Evolutionary conservation across 2,797 vertebrate genomes (phyloP).

Genomic region (Toxotes lorentzi): DNA sequence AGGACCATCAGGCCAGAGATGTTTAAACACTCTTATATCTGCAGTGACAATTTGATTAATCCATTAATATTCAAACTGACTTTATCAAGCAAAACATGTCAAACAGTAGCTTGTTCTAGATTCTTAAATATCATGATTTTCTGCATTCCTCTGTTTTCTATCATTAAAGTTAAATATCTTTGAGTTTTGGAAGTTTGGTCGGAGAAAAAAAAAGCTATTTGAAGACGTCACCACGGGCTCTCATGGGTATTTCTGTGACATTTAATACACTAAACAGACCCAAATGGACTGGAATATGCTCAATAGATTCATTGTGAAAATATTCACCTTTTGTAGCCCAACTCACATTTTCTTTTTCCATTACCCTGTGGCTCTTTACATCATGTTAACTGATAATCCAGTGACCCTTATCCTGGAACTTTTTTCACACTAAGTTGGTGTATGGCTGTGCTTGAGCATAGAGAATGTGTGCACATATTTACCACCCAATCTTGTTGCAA

Average conservation of each 20-base stretch:
- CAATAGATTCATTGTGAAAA: not conserved
- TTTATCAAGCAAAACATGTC: constrained; percentile 2
- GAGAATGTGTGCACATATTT: constrained; percentile 1
- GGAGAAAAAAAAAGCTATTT: not conserved
- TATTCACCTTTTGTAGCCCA: not conserved
- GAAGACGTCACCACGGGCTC: not conserved
- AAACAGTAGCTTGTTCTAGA: not conserved
- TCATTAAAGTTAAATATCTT: not conserved
- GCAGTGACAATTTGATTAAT: not conserved
- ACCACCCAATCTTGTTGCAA: not conserved
- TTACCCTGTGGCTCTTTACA: not conserved
- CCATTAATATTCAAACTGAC: not conserved
- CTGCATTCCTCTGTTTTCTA: not conserved
- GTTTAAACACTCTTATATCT: not conserved
- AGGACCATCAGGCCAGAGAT: not conserved
- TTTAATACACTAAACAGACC: not conserved
- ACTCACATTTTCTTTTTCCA: not conserved
- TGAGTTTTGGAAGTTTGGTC: not conserved
- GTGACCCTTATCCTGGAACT: too few relatives aligned
- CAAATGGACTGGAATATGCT: too few relatives aligned
- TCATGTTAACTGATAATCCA: not conserved
- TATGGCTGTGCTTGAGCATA: not conserved
- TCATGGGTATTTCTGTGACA: not conserved
- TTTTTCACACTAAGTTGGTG: not conserved
- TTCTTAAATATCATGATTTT: not conserved